Conservation (phyloP, 2,797 vertebrate species). For the Trachops cirrhosus region DNA sequence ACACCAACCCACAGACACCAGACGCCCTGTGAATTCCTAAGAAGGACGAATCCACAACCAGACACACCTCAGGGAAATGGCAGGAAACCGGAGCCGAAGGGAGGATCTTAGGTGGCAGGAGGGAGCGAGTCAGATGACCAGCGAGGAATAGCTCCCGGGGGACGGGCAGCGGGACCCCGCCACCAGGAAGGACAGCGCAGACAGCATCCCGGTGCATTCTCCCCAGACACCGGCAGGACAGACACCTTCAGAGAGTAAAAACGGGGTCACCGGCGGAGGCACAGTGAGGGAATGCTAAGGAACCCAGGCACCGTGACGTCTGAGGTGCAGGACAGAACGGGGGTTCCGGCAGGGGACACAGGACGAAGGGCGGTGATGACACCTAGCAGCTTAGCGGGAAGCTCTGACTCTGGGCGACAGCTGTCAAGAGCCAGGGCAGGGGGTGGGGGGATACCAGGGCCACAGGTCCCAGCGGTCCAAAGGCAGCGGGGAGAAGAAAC, state of each 20-base stretch:
- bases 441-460: not conserved
- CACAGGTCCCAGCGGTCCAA: not conserved
- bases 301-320: not conserved
- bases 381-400: accelerated
- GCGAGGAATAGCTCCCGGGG: not conserved
- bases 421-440: not conserved
- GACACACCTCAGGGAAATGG: not conserved
- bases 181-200: not conserved
- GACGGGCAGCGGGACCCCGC: accelerated
- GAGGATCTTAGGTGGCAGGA: not conserved
- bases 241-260: not conserved
- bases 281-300: not conserved
- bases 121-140: not conserved
- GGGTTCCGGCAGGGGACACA: accelerated
- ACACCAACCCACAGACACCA: not conserved
- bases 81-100: not conserved
- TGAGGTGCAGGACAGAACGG: accelerated
- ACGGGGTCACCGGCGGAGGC: not conserved
- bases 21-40: not conserved
- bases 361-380: accelerated
- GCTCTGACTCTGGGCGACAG: accelerated
- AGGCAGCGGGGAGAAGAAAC: not conserved
- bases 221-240: not conserved
- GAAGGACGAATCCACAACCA: not conserved
- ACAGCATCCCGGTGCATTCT: accelerated